Percentiles rank a stretch among this genome's conserved stretches.
Evolutionary conservation across 2,113 vertebrate genomes (phyloP).

Genomic region (Symphodus melops): DNA sequence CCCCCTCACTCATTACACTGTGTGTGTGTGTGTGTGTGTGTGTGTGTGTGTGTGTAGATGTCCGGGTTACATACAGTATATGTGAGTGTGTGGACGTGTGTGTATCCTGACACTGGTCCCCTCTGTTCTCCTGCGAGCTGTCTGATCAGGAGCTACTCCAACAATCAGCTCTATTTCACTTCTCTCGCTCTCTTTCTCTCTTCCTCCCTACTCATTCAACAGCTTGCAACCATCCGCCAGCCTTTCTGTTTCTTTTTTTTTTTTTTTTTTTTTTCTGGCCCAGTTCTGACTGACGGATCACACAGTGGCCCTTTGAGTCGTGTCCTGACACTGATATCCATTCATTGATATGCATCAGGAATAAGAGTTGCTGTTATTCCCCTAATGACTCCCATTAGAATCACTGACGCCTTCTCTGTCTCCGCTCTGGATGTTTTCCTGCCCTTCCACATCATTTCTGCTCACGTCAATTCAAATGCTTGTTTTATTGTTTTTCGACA

Average conservation of each 20-base stretch:
- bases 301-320: conserved; percentile 64
- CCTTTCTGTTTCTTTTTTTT: conserved; percentile 6
- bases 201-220: conserved; percentile 25
- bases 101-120: conserved; percentile 60
- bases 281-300: conserved; percentile 22
- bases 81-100: conserved; percentile 38
- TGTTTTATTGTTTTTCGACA: neutral
- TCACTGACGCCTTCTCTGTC: conserved; percentile 42
- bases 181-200: conserved; percentile 28
- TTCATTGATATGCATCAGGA: conserved; percentile 67
- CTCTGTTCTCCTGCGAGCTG: conserved; percentile 63
- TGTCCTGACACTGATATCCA: conserved; percentile 62
- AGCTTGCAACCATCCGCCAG: conserved; percentile 36
- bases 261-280: neutral
- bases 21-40: conserved; percentile 11
- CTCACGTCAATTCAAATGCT: too few relatives aligned
- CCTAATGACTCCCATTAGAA: conserved; percentile 50
- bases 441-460: neutral
- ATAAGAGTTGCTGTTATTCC: conserved; percentile 47
- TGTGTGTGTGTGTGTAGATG: neutral
- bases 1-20: conserved; percentile 55
- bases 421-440: neutral
- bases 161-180: conserved; percentile 67
- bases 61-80: neutral
- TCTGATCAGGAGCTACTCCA: conserved; percentile 59